Evolutionary conservation across 2,113 vertebrate species (phyloP), one percentile per base, ranked within the genome.

Genomic region (Istiophorus platypterus): DNA sequence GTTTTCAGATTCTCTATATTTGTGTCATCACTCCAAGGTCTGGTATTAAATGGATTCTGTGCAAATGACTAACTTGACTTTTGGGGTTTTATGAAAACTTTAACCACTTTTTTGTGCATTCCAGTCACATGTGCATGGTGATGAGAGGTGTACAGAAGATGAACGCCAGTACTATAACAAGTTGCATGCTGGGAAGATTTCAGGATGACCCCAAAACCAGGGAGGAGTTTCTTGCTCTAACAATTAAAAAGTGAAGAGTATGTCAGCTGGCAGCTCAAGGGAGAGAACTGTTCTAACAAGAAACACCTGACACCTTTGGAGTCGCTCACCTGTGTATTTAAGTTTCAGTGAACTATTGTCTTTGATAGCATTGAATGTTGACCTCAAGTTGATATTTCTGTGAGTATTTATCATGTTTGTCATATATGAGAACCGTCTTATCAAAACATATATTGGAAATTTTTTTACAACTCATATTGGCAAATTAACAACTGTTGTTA

Each of bases 71-170:
- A 18, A 54, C 17, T 26, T 51, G 9, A 68, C 10, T 7, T 69
- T 74, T 18, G 0, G 7, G n/a, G 9, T 10, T 59, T 20, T 3
- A 14, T 4, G 2, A 31, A 10, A 10, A 22, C 14, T 24, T 58
- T 41, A 59, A 74, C 10, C 34, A 15, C 4, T 9, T 24, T 61
- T 51, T 56, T 59, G 34, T 79, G 52, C 39, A 4, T 81, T 77
- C 5, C 90, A 92, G 90, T 66, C 93, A 94, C 76, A 93, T 91
- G 93, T 93, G 84, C 24, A 86, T 87, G 86, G 82, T 93, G 69
- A 89, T 95, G 92, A 83, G 94, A 45, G 90, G 89, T 1, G 91
- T 81, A 59, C 92, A 95, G 89, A 95, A 95, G 88, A 95, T 89
- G 49, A 95, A 91, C 22, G 93, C 90, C 72, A 90, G 41, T 51